Percentiles rank a stretch among this genome's conserved stretches.
Conservation (phyloP, 2,113 vertebrate species). For the Pseudorectes ferrugineus region DNA sequence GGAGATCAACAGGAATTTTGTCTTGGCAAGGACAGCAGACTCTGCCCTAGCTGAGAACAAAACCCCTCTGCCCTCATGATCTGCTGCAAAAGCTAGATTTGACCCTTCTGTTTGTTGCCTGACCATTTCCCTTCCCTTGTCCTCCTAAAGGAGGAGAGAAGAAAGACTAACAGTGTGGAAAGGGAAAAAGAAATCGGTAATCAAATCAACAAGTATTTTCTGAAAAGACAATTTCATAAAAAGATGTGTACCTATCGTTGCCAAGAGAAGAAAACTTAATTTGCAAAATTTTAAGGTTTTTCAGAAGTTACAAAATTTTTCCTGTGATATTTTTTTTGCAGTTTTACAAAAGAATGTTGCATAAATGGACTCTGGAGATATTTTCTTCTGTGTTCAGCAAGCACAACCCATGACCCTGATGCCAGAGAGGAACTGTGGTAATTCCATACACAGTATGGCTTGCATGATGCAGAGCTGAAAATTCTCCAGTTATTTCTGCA, state of each 20-base stretch:
- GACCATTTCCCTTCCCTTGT: background rate
- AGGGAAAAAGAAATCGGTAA: background rate
- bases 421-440: background rate
- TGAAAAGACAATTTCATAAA: background rate
- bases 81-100: background rate
- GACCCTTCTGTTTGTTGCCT: background rate
- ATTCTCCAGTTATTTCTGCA: background rate
- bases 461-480: background rate
- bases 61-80: background rate
- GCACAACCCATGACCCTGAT: background rate
- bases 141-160: background rate
- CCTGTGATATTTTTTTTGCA: background rate
- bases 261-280: background rate
- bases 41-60: background rate
- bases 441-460: background rate
- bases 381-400: background rate
- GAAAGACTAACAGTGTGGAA: background rate
- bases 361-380: background rate
- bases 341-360: background rate
- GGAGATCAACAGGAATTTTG: background rate
- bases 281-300: background rate
- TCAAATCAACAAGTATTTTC: background rate
- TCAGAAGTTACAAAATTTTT: background rate
- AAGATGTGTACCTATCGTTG: rapidly evolving
- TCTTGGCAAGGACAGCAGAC: background rate